phyloP scores from a whole-genome alignment of 2,797 vertebrate genomes.

The Mormyrops attenuatus region DNA sequence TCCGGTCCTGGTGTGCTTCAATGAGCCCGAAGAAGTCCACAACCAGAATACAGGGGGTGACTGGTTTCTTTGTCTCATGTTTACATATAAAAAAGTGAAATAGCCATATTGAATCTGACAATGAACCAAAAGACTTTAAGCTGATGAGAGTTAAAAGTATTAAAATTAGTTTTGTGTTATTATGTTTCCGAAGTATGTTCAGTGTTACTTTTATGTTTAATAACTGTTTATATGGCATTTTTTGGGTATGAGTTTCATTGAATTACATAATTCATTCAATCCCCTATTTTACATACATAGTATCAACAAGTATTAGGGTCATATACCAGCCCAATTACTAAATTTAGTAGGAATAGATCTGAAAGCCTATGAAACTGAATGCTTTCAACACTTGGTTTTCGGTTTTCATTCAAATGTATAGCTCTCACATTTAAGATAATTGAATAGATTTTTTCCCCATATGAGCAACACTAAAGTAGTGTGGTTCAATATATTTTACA shows the following conservation, averaged over 20 bases:
- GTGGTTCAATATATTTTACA: constrained; percentile 27
- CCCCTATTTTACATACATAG: neutral
- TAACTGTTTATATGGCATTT: neutral
- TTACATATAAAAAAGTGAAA: neutral
- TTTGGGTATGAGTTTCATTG: neutral
- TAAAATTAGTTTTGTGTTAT: neutral
- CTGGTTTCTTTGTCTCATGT: neutral
- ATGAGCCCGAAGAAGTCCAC: neutral
- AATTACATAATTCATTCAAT: neutral
- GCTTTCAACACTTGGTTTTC: neutral
- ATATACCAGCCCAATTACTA: neutral
- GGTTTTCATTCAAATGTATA: neutral
- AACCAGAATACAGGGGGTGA: neutral
- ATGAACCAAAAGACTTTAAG: neutral
- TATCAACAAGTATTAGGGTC: neutral
- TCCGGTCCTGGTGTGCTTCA: neutral
- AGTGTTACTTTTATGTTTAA: neutral
- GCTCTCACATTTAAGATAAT: neutral
- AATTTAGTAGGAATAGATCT: neutral
- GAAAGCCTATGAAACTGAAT: neutral
- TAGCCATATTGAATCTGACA: neutral
- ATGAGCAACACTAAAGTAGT: constrained; percentile 14
- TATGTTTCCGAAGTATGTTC: neutral
- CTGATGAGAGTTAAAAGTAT: neutral
- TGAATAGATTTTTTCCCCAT: neutral